Base-by-base conservation (phyloP, 2,888 invertebrate genomes). In the Apeira syringaria region DNA sequence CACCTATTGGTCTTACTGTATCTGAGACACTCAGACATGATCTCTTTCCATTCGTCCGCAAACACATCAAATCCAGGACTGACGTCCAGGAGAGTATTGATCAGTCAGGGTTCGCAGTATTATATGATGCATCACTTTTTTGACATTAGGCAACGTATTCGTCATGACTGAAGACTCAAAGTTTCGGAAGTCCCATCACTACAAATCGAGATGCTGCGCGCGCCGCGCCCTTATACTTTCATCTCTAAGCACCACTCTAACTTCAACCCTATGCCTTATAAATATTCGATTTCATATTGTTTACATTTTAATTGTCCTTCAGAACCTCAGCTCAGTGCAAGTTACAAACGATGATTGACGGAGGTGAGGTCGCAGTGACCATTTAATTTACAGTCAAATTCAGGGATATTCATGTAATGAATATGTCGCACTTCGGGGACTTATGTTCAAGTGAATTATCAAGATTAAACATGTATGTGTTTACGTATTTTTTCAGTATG, bases 161-260 rank as follows among this genome's bases (percentile, higher is more conserved):
- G 5, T 4, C 5, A 1, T 5, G 7, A 0, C 7, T 20, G 8
- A 32, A 33, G 28, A 20, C 22, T 22, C 56, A 55, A 61, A 61
- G 50, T 47, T 31, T 28, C 27, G 10, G 15, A 3, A 12, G 2
- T 30, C 42, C 27, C 79, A 65, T 66, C 80, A 52, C 78, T 83
- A 72, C 20, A 17, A 37, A 10, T 58, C 59, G 61, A 51, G 68
- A 75, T 61, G 72, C 70, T 86, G 84, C 85, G 85, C 85, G 85
- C 86, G 85, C 82, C 74, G 74, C 44, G 60, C 52, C 69, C 80
- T 71, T 77, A 68, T 69, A 73, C 73, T 75, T 73, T 70, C 66
- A 74, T 81, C 83, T 71, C 70, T 10, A 24, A 1, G 28, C 4
- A 25, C 31, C 73, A 64, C 36, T 44, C 53, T 27, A 75, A 65